A percentile compares a stretch with the other conserved stretches of the same genome.
Evolutionary conservation across 2,888 invertebrate species (phyloP).

Genomic region (Phortica magna): DNA sequence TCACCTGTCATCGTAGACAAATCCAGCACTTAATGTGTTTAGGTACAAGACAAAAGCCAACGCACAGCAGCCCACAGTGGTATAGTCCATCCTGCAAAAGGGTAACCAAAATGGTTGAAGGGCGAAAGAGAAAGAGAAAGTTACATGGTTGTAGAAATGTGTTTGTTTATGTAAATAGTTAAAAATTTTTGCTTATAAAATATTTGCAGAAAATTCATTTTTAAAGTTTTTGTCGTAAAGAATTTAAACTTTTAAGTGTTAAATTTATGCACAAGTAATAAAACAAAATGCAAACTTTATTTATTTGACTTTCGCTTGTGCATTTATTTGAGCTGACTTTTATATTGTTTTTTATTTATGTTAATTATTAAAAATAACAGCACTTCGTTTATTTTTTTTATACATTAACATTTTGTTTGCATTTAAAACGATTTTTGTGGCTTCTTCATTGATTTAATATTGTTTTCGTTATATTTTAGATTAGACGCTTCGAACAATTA

Average conservation of each 20-base stretch:
- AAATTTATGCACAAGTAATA: background rate
- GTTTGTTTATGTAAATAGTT: conserved; percentile 59
- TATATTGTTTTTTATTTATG: background rate
- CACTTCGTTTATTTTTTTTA: conserved; percentile 34
- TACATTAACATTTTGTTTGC: no score
- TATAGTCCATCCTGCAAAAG: conserved; percentile 81
- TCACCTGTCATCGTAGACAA: conserved; percentile 98
- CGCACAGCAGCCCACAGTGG: conserved; percentile 86
- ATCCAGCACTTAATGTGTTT: conserved; percentile 93
- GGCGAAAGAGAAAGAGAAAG: conserved; percentile 42
- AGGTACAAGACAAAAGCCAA: conserved; percentile 91
- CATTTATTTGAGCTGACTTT: background rate
- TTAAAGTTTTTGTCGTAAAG: conserved; percentile 44
- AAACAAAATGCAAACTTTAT: background rate
- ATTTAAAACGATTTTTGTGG: no score
- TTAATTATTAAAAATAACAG: background rate
- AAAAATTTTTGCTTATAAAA: conserved; percentile 67
- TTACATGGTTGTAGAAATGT: conserved; percentile 28
- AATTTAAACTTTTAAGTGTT: conserved; percentile 35
- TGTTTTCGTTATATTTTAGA: no score
- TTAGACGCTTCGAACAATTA: no score
- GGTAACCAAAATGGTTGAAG: conserved; percentile 32
- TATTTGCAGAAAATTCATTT: conserved; percentile 66
- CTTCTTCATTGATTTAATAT: no score
- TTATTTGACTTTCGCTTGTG: background rate